Evolutionary conservation across 2,888 invertebrate genomes (phyloP).

Genomic region (Endomychus coccineus): DNA sequence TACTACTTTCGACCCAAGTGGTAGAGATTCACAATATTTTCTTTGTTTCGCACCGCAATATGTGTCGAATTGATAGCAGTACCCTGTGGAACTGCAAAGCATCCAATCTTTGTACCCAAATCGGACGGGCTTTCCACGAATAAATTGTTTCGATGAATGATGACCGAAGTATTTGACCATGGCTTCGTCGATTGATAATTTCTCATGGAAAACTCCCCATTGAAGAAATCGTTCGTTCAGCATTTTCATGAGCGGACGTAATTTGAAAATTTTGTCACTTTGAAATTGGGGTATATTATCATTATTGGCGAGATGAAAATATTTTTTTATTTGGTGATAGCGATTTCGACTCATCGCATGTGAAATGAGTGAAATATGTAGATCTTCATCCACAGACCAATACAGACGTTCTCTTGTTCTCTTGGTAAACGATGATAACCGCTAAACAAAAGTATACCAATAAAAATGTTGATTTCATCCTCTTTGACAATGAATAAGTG

Average conservation of each 20-base stretch:
- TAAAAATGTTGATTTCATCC: constrained; percentile 4
- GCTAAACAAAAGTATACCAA: constrained; percentile 6
- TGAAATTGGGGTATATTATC: constrained; percentile 16
- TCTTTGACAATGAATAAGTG: neutral
- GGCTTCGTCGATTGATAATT: constrained; percentile 25
- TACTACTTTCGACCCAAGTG: no score
- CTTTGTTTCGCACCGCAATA: no score
- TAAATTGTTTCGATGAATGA: constrained; percentile 22
- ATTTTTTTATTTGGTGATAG: neutral
- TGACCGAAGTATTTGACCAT: constrained; percentile 28
- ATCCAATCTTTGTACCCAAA: constrained; percentile 5
- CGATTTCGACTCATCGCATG: constrained; percentile 5
- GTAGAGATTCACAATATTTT: no score
- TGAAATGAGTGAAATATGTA: neutral
- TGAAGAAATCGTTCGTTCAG: constrained; percentile 22
- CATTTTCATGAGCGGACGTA: constrained; percentile 15
- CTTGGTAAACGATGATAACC: constrained; percentile 6
- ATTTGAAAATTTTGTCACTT: constrained; percentile 18
- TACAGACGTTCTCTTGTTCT: constrained; percentile 7
- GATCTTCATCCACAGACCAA: constrained; percentile 3
- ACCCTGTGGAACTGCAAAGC: neutral
- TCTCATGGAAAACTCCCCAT: constrained; percentile 22
- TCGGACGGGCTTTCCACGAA: neutral
- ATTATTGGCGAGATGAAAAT: constrained; percentile 5
- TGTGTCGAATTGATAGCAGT: no score